Evolutionary conservation across 2,113 vertebrate genomes (phyloP), one percentile per base, ranked within the genome.

Genomic region (Pomatostomus ruficeps): DNA sequence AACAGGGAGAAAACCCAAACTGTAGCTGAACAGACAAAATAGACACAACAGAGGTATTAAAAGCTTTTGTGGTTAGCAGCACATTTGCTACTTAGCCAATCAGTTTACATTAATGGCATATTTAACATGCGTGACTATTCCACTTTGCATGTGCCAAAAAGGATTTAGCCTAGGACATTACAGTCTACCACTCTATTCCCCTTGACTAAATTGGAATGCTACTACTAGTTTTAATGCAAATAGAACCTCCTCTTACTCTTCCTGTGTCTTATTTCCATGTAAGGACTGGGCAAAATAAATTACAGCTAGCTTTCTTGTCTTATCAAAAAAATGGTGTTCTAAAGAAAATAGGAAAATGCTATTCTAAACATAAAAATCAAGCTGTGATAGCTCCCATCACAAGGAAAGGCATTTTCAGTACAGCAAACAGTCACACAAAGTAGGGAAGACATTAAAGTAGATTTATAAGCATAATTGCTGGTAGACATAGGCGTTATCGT

Each of bases 381-480:
- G 35, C 59, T 58, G 35, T 38, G 43, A 49, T 70, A 61, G 91
- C 48, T 83, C 70, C 59, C 35, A 38, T 81, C 33, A 57, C 51
- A 51, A 85, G 77, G 72, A 89, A 85, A 85, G 52, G 57, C 48
- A 77, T 75, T 88, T 92, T 77, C 46, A 67, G 33, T 52, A 58
- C 16, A 73, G 23, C 70, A 76, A 59, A 66, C 61, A 74, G 67
- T 94, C 95, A 91, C 4, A 90, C 43, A 92, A 96, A 91, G 68
- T 63, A 61, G 28, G 9, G 43, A 87, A 75, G 91, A 70, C 63
- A 79, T 77, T 91, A 91, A 89, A 94, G 89, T 23, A 91, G 85
- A 96, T 88, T 86, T 94, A 88, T 94, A 93, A 91, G 86, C 68
- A 92, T 95, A 97, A 97, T 88, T 89, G 92, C 72, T 91, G 57